phyloP scores from a whole-genome alignment of 2,113 vertebrate genomes.

The Ptilonorhynchus violaceus region DNA sequence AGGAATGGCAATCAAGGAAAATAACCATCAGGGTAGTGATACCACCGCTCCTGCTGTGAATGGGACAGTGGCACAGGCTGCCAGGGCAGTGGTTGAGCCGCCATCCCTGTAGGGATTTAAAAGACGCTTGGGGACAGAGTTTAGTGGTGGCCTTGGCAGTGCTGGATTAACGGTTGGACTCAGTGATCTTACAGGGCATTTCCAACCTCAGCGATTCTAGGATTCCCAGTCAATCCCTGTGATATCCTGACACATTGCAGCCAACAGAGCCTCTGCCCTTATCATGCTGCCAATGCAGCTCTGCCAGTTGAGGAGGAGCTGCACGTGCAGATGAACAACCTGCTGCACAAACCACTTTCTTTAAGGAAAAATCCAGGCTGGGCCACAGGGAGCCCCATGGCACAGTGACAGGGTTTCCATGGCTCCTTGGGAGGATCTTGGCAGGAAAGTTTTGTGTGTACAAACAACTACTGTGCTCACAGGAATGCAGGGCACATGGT shows the following conservation, averaged over 20 bases:
- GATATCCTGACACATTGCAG: background rate
- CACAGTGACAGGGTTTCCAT: background rate
- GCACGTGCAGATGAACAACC: background rate
- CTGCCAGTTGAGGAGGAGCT: background rate
- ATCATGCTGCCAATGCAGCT: background rate
- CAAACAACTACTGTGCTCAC: background rate
- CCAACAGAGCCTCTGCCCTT: background rate
- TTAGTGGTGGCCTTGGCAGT: background rate
- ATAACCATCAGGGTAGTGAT: background rate
- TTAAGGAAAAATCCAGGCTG: background rate
- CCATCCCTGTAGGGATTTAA: background rate
- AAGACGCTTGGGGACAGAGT: background rate
- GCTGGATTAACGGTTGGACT: background rate
- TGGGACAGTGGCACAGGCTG: background rate
- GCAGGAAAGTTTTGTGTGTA: background rate
- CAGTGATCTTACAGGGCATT: background rate
- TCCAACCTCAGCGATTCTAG: background rate
- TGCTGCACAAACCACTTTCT: background rate
- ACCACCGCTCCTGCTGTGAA: background rate
- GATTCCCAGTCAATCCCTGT: background rate
- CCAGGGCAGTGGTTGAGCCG: background rate
- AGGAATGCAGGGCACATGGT: background rate
- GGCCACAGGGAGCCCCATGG: background rate
- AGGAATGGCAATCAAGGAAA: background rate
- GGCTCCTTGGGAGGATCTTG: background rate